Evolutionary conservation across 2,797 vertebrate species (phyloP), one percentile per base, ranked within the genome.

Genomic region (Lutjanus argentimaculatus): DNA sequence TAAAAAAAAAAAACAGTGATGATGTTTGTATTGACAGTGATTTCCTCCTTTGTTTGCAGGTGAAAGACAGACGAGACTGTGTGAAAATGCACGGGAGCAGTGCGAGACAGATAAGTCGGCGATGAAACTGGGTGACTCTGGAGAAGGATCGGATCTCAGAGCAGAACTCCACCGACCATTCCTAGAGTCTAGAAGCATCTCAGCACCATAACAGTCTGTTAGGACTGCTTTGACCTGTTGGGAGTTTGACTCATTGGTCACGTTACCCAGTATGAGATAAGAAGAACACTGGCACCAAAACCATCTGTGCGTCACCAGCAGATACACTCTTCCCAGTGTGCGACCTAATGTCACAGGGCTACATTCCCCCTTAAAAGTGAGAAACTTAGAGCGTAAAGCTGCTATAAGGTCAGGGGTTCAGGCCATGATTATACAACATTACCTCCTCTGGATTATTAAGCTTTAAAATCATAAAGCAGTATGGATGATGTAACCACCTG

Each of bases 21-120:
- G 36, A 57, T 55, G 15, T 75, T 61, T 25, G 30, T 53, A 46
- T 12, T 68, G 70, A 55, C 53, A 45, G 16, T 65, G 9, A n/a
- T 63, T 46, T 77, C 21, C 21, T 12, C 77, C 45, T 85, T 55
- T 77, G 25, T 84, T 72, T 59, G 46, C 86, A 95, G 94, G 88
- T 75, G 51, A 93, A 96, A 61, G 94, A 96, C 17, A 94, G 95
- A 17, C 89, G 93, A 82, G 96, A 93, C 88, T 97, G 95, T 91
- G 93, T 96, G 84, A 98, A 97, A 90, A 94, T 92, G 72, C 94
- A 97, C 19, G 96, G 95, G 19, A 91, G 93, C 48, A 85, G 93
- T 16, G 88, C 91, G 0, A 92, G 97, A 78, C 95, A 96, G 77
- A 93, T 96, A 65, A 93, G 95, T 0, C 94, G 95, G 72, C 94